These are phyloP conservation scores for Eupeodes latifasciatus DNA, from an alignment of 2,888 invertebrate genomes.

Conservation along the genomic window DNA sequence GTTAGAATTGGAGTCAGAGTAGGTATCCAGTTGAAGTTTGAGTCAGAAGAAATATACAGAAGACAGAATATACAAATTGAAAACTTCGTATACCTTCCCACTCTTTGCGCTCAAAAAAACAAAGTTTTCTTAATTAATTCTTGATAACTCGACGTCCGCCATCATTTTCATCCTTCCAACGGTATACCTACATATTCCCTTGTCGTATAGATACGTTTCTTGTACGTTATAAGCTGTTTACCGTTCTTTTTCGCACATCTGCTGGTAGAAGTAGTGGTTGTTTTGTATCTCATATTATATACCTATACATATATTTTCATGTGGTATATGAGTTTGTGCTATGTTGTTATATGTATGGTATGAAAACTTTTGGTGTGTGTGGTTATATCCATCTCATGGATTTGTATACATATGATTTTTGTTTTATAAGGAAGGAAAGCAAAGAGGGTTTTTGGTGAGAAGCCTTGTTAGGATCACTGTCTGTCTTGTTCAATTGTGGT, in stretches of 20 bases:
- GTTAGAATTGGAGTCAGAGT: not conserved
- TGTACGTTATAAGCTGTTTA: conserved; percentile 28
- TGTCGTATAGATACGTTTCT: conserved; percentile 24
- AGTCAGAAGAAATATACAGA: conserved; percentile 41
- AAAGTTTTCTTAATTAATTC: conserved; percentile 77
- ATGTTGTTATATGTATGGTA: conserved; percentile 6
- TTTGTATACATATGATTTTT: conserved; percentile 36
- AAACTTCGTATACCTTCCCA: conserved; percentile 65
- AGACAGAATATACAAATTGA: conserved; percentile 70
- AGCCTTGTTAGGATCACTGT: conserved; percentile 50
- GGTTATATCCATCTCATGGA: conserved; percentile 28
- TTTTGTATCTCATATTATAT: conserved; percentile 6
- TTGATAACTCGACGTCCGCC: conserved; percentile 74
- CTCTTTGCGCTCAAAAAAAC: conserved; percentile 46
- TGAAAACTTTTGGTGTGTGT: conserved; percentile 31
- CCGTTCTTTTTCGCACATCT: conserved; percentile 53
- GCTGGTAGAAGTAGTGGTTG: conserved; percentile 16
- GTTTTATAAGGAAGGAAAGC: conserved; percentile 17
- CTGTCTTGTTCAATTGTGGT: conserved; percentile 59
- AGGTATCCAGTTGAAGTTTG: not conserved
- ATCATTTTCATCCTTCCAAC: conserved; percentile 9
- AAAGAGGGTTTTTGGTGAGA: not conserved
- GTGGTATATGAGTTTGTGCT: not conserved
- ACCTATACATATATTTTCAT: not conserved
- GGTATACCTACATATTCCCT: not conserved